Percentiles rank a stretch among this genome's conserved stretches.
Evolutionary conservation across 2,888 invertebrate genomes (phyloP).

Genomic region (Chelonus formosanus): DNA sequence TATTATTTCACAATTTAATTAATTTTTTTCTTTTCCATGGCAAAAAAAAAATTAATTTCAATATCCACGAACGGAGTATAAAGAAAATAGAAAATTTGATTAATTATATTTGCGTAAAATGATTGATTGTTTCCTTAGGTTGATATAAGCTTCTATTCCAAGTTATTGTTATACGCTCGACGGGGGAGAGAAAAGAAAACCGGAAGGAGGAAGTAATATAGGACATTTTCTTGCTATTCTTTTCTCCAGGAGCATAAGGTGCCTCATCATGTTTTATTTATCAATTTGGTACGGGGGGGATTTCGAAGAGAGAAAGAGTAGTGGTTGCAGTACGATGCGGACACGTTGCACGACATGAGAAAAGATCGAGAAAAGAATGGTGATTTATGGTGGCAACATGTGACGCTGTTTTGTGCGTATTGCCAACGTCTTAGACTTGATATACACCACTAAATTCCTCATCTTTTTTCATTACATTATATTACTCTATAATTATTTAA

Average conservation of each 20-base stretch:
- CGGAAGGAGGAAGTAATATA: constrained; percentile 20
- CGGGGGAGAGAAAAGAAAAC: not conserved
- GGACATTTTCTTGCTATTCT: constrained; percentile 23
- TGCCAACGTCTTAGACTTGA: constrained; percentile 49
- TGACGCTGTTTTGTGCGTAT: constrained; percentile 59
- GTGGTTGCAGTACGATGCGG: constrained; percentile 20
- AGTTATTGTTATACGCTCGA: no score
- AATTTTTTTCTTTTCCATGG: no score
- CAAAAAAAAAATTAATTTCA: no score
- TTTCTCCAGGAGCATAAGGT: constrained; percentile 27
- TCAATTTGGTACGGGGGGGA: constrained; percentile 40
- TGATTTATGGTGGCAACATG: constrained; percentile 61
- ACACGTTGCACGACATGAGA: constrained; percentile 35
- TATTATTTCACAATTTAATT: no score
- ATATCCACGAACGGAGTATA: no score
- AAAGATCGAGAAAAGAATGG: constrained; percentile 46
- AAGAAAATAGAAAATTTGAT: no score
- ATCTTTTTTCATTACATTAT: constrained; percentile 12
- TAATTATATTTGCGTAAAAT: no score
- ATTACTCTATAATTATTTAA: not conserved
- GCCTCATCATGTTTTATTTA: constrained; percentile 52
- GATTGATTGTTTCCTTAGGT: no score
- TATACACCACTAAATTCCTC: constrained; percentile 8
- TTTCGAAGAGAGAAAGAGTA: constrained; percentile 8
- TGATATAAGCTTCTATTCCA: no score